phyloP scores from a whole-genome alignment of 2,888 invertebrate species.

The Balanococcus diminutus region DNA sequence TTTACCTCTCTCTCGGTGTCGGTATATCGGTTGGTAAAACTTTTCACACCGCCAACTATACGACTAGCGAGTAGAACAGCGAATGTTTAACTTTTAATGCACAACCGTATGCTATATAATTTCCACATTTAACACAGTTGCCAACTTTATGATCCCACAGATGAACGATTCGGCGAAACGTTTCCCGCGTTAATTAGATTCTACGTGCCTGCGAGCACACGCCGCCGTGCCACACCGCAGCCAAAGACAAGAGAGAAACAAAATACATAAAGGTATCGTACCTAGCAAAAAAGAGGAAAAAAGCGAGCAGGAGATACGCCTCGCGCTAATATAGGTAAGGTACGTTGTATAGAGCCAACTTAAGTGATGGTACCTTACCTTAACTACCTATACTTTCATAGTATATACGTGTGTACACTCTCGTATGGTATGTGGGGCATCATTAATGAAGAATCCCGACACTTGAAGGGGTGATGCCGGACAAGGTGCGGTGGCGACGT shows the following conservation, averaged over 20 bases:
- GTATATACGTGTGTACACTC: too few relatives aligned
- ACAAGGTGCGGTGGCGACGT: neutral
- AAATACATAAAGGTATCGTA: neutral
- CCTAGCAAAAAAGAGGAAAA: neutral
- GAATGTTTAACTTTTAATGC: conserved; percentile 33
- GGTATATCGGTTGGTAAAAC: neutral
- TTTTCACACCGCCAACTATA: conserved; percentile 13
- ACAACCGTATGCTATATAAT: conserved; percentile 17
- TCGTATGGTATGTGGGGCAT: neutral
- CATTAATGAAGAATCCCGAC: conserved; percentile 1
- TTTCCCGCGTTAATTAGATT: conserved; percentile 12
- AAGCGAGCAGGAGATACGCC: neutral
- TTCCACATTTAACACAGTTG: conserved; percentile 2
- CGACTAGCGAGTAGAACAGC: neutral
- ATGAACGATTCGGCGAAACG: conserved; percentile 1
- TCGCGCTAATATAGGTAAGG: neutral
- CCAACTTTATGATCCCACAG: conserved; percentile 17
- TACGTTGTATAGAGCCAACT: neutral
- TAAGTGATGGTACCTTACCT: too few relatives aligned
- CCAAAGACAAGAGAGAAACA: neutral
- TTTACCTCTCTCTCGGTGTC: neutral
- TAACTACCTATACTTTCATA: neutral
- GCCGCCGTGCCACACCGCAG: neutral
- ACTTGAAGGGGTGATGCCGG: neutral
- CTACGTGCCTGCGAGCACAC: neutral